Base-by-base conservation (phyloP, 1,140 invertebrate species). In the Drosophila prosaltans region DNA sequence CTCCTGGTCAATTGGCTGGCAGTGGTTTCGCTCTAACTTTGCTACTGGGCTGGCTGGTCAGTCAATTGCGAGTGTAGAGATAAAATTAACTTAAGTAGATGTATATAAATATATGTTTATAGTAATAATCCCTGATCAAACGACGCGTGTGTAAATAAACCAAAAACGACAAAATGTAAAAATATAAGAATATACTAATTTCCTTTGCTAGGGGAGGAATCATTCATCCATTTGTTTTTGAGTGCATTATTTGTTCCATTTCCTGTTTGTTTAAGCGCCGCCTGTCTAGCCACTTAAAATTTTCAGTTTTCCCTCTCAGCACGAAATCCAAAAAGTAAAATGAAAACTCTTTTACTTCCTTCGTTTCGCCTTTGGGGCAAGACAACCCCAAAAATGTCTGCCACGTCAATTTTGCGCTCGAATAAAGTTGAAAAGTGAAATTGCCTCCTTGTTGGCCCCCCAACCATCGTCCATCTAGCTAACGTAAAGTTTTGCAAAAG, bases 371-470 rank as follows among this genome's bases (percentile, higher is more conserved):
- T 11, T 28, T 57, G 26, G 36, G 54, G 39, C 32, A 60, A 60
- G 72, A 75, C 43, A 58, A 59, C 64, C 30, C 36, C 21, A n/a
- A 41, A 41, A 41, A 59, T 69, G 59, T 70, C 61, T 69, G 70
- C 58, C 64, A 74, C 69, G 69, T 84, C 73, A 86, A 86, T 86
- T 85, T 85, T 74, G 55, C 72, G 82, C 82, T 82, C 61, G 83
- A 76, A 71, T 79, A 86, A 82, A 86, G 79, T 88, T 82, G 75
- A 86, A 86, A 86, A 86, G 82, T 79, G 68, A 86, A 85, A 86
- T 65, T 74, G 65, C 68, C 67, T 57, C 41, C 24, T 36, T 36
- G 32, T 36, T 36, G 32, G 3, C 32, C 24, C 45, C 32, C 48
- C 39, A 7, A n/a, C 8, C 8, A 36, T 39, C 39, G 55, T 2